Evolutionary conservation across 2,113 vertebrate genomes (phyloP), one percentile per base, ranked within the genome.

Genomic region (Pavo muticus): DNA sequence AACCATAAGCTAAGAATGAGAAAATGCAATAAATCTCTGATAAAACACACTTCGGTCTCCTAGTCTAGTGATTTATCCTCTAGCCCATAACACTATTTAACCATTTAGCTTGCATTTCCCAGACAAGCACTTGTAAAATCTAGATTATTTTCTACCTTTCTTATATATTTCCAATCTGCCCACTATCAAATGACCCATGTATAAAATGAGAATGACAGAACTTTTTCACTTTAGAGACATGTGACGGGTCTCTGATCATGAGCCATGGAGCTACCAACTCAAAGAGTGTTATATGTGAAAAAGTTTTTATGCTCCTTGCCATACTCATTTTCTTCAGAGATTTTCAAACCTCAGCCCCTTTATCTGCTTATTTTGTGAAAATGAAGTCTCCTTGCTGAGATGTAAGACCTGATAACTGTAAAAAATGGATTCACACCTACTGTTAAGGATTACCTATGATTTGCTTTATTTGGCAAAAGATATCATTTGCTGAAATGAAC

Each of bases 21-120:
- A 59, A 90, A 94, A 90, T 74, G 68, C 47, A 93, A 83, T 77
- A 95, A 86, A 91, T 64, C 30, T 59, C 44, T 57, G 50, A 74
- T 44, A 81, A 91, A 92, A 77, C 20, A 88, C 35, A 61, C 72
- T 78, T 20, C 0, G 1, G 11, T 93, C 44, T 52, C 74, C 35
- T 61, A 37, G 42, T 63, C 72, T 70, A n/a, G 25, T 65, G 64
- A 76, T 14, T 87, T 91, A 68, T 27, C 30, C 29, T 81, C 35
- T 88, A 93, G 86, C 50, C 56, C 18, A 11, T 25, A 64, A 71
- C 21, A 71, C 15, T 60, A 77, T 79, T 73, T n/a, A 74, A 74
- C 16, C 2, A 29, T 50, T 56, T 86, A 83, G 39, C 11, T 88
- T 83, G 56, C 85, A 83, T 77, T 80, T 83, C 24, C 16, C 54